Evolutionary conservation across 1,140 invertebrate genomes (phyloP), one percentile per base, ranked within the genome.

Genomic region (Drosophila arizonae): DNA sequence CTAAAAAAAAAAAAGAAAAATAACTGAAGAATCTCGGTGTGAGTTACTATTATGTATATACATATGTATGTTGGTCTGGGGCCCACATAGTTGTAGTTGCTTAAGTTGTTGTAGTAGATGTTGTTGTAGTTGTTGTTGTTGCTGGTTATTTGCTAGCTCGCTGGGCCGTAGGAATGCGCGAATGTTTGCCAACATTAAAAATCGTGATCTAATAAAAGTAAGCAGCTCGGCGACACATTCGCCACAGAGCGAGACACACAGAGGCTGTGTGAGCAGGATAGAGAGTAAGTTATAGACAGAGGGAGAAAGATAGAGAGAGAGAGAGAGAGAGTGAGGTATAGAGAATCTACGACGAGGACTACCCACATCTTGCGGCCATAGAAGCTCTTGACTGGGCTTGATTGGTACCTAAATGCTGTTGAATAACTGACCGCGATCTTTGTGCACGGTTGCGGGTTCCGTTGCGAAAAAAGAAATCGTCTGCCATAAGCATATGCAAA

Each of bases 141-240:
- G 64, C 26, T 55, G 28, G 41, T 56, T 55, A 48, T 54, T 76
- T 73, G 62, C 43, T 65, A 55, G 62, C 55, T 61, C 56, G 61
- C 66, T 72, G 72, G 64, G 60, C 54, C 57, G 67, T 57, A 76
- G 78, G 82, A 79, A 86, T 86, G 82, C 79, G 82, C 81, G 72
- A 86, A 87, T 87, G 79, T 86, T 86, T 87, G 79, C 82, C 58
- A 87, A 86, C 82, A 87, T 82, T 77, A 75, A 82, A 86, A 86
- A 81, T 86, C 82, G 82, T 86, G 82, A 86, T 86, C 82, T 81
- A 87, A 86, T 86, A 86, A 87, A 76, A 81, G 36, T 2, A 52
- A 30, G 48, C 66, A 68, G 72, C 33, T 33, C 57, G 65, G 68
- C 77, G 58, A 67, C 81, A 80, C 61, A 75, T 61, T 58, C 48